Evolutionary conservation across 2,797 vertebrate genomes (phyloP).

Genomic region (Mormyrus hasselquistii): DNA sequence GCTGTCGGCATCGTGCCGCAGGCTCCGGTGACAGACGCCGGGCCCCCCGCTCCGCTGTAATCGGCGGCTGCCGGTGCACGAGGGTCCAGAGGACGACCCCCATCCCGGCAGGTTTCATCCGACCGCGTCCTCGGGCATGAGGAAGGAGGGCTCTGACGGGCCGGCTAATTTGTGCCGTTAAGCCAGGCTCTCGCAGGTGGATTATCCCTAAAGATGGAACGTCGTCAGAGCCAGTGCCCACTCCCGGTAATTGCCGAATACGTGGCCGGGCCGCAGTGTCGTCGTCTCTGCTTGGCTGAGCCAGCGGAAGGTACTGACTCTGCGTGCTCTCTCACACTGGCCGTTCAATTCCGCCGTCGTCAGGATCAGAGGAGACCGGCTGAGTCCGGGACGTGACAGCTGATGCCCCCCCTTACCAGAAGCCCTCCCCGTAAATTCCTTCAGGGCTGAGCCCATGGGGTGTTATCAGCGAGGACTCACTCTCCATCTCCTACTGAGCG

Average conservation of each 20-base stretch:
- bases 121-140: not conserved
- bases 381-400: conserved; percentile 5
- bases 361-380: not conserved
- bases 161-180: not conserved
- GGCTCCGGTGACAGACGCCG: not conserved
- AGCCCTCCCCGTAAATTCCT: not conserved
- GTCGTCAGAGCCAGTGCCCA: no score
- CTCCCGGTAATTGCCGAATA: not conserved
- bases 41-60: not conserved
- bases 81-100: not conserved
- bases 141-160: not conserved
- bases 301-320: not conserved
- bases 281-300: not conserved
- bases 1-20: not conserved
- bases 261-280: not conserved
- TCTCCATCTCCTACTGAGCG: not conserved
- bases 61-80: not conserved
- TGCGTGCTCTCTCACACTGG: not conserved
- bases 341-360: not conserved
- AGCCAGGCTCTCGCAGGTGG: not conserved
- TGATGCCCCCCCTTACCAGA: not conserved
- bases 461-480: conserved; percentile 1
- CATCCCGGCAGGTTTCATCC: not conserved
- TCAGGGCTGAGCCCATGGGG: not conserved
- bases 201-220: not conserved